Evolutionary conservation across 2,113 vertebrate genomes (phyloP).

Genomic region (Erythrocercus mccallii): DNA sequence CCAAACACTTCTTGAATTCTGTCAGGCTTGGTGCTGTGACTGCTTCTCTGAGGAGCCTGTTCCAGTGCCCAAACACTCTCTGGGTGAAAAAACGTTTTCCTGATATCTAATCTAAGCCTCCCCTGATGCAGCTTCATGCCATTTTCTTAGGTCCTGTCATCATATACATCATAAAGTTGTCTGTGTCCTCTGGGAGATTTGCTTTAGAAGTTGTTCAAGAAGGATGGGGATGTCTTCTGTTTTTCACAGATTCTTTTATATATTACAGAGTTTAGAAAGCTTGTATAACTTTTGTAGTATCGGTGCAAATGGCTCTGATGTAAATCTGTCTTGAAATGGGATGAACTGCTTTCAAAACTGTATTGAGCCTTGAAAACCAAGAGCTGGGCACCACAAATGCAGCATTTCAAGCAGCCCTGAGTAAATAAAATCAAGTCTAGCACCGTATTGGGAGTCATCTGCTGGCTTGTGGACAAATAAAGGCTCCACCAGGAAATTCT

Average conservation of each 20-base stretch:
- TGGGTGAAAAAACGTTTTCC: background rate
- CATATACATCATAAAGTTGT: fast-evolving
- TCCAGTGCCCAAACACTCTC: background rate
- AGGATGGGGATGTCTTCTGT: background rate
- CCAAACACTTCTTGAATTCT: background rate
- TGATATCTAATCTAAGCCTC: background rate
- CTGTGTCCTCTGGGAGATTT: background rate
- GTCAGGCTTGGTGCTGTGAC: background rate
- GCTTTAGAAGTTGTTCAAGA: background rate
- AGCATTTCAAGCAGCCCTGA: background rate
- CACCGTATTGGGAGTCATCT: background rate
- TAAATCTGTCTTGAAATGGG: background rate
- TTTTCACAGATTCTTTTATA: background rate
- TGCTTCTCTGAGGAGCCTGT: background rate
- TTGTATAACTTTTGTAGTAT: background rate
- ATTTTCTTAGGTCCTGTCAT: background rate
- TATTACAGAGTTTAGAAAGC: background rate
- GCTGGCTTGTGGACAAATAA: background rate
- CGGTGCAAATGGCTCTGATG: background rate
- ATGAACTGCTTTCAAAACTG: background rate
- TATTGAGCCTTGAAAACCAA: background rate
- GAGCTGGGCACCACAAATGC: background rate
- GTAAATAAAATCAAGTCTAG: background rate
- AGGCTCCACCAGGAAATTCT: background rate
- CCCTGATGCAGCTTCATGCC: fast-evolving